Base-by-base conservation (phyloP, 2,113 vertebrate genomes). In the Sakesphorus luctuosus region DNA sequence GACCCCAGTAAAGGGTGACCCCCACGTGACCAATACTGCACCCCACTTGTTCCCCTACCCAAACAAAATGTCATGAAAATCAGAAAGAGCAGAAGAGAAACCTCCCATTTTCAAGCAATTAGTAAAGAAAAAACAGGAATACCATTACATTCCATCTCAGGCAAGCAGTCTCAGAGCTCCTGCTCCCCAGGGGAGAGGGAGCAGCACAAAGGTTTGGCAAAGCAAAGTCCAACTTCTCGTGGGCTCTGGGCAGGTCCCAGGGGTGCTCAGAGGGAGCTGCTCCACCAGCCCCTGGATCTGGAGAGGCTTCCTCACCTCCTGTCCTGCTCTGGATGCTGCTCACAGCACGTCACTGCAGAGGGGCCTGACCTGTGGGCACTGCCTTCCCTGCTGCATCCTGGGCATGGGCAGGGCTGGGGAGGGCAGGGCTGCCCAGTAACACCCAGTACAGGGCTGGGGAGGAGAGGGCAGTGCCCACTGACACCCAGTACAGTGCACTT, bases 51-150 rank as follows among this genome's bases (percentile, higher is more conserved):
- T 65, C 33, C 78, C 43, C 36, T 23, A 17, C 28, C 67, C 44
- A 71, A 78, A 58, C 65, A 78, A 36, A 31, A 52, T 9, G 5
- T 18, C 28, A n/a, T 7, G 19, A 69, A 53, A 63, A 76, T 3
- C 1, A 3, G 49, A 76, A 75, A 80, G 53, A 59, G 11, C 87
- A 55, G 44, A 80, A 89, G 74, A 55, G 16, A n/a, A 88, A 52
- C 49, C 61, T 82, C 72, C 58, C 50, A 13, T 73, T 81, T 93
- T 49, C 80, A 86, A 92, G 85, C 72, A 84, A 38, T 72, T 11
- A 68, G 47, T 56, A 84, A 93, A 31, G 35, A 77, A 67, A 83
- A 75, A 92, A 9, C 20, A 53, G 56, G 29, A 79, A 58, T 1
- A n/a, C 21, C 23, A 0, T 19, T 14, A 67, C 72, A 72, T 84